Conservation (phyloP, 2,888 invertebrate species). For the Lamproptera curius region DNA sequence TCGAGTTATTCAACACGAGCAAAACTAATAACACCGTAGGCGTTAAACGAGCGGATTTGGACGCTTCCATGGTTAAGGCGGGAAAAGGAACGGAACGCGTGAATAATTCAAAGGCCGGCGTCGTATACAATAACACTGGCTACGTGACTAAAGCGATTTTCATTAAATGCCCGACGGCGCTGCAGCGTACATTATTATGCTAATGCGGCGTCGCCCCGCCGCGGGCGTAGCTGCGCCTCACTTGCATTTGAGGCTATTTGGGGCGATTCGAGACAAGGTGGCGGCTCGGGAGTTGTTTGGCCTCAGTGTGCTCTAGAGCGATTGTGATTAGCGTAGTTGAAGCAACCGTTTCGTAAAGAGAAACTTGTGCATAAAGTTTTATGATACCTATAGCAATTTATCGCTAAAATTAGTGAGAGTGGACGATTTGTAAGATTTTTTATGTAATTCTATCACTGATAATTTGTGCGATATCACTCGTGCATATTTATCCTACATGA, state of each 20-base stretch:
- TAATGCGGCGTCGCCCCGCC: constrained; percentile 42
- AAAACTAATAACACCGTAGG: background rate
- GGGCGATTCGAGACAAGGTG: constrained; percentile 17
- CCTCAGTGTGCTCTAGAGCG: background rate
- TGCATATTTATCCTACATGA: no score
- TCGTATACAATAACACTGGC: constrained; percentile 21
- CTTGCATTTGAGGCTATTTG: no score
- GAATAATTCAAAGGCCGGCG: constrained; percentile 16
- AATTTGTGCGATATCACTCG: background rate
- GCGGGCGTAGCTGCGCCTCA: constrained; percentile 37
- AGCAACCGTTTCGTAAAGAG: background rate
- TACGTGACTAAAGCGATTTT: constrained; percentile 43
- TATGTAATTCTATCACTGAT: background rate
- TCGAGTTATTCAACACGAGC: background rate
- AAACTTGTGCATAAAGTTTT: background rate
- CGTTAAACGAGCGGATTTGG: no score
- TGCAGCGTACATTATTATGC: constrained; percentile 56
- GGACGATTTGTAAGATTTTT: background rate
- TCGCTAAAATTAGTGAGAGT: background rate
- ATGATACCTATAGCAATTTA: background rate
- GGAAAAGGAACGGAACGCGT: no score
- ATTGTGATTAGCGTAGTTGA: constrained; percentile 10
- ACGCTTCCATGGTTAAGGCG: no score
- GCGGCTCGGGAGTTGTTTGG: constrained; percentile 15
- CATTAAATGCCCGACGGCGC: constrained; percentile 48